Evolutionary conservation across 1,140 invertebrate genomes (phyloP).

Genomic region (Colletes latitarsis): DNA sequence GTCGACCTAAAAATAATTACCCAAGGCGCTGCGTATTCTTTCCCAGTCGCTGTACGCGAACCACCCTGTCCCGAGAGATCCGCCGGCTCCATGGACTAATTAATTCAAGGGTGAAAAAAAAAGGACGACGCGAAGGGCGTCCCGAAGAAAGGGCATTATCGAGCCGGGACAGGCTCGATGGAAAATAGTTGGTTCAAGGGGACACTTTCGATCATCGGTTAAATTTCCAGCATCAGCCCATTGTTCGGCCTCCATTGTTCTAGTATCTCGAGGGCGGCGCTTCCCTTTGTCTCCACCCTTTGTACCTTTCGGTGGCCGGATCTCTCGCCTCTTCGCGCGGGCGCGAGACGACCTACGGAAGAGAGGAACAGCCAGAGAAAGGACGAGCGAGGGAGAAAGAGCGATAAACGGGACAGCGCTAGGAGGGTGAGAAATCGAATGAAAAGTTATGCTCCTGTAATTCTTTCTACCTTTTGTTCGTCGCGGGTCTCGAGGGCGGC

Average conservation of each 20-base stretch:
- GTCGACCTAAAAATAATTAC: background rate
- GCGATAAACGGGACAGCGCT: constrained; percentile 50
- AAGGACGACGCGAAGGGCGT: constrained; percentile 25
- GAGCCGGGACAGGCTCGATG: constrained; percentile 42
- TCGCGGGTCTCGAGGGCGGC: constrained; percentile 20
- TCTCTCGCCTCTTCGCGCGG: constrained; percentile 73
- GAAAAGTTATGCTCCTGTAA: constrained; percentile 63
- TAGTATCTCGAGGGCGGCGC: constrained; percentile 79
- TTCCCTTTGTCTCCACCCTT: constrained; percentile 81
- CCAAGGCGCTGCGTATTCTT: background rate
- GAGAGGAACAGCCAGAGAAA: constrained; percentile 34
- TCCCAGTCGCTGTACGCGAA: background rate
- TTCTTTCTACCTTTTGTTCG: constrained; percentile 58
- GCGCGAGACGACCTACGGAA: constrained; percentile 60
- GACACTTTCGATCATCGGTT: constrained; percentile 72
- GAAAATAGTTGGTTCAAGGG: constrained; percentile 62
- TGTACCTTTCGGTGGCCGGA: constrained; percentile 76
- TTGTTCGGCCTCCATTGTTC: constrained; percentile 79
- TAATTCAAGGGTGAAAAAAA: constrained; percentile 51
- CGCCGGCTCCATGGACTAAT: constrained; percentile 57
- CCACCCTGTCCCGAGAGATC: background rate
- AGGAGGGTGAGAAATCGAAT: constrained; percentile 51
- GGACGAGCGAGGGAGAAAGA: constrained; percentile 38
- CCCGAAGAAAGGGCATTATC: constrained; percentile 37
- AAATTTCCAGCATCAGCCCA: constrained; percentile 73